Base-by-base conservation (phyloP, 2,888 invertebrate genomes). In the Catonia carolina region DNA sequence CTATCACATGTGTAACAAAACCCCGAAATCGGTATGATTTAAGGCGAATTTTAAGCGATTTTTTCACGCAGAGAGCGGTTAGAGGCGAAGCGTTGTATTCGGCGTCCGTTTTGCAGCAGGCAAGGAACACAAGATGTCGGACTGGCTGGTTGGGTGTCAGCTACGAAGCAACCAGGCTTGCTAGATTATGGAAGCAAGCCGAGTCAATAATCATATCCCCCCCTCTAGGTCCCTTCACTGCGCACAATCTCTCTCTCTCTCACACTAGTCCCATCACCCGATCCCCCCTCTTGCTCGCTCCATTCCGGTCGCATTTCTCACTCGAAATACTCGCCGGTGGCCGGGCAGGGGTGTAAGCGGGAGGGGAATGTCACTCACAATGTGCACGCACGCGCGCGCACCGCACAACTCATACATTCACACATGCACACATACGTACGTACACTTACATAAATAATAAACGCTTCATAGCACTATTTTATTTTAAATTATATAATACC, bases 161-260 rank as follows among this genome's bases (percentile, higher is more conserved):
- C 67, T 63, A 70, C 71, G 70, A 72, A 71, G 71, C 85, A 36
- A 50, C 53, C 55, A 45, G 52, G 48, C 57, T 39, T 45, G 58
- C 60, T 61, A 62, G 60, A 61, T 60, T 60, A 60, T 60, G 58
- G 60, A 60, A 57, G 45, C 59, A 56, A 59, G 57, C 60, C 58
- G 53, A 63, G 63, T 63, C 63, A 63, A 63, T 63, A 63, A 63
- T 63, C 63, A 63, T 63, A 56, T 86, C 82, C 85, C 85, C 79
- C 88, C 87, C 87, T 87, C 87, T 73, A 76, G 77, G 69, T 69
- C 69, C 69, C 45, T 45, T 45, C 45, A 45, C 45, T 45, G 45
- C 45, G 45, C 45, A 45, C 45, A 45, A 45, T 45, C 68, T 68
- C 69, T 69, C 67, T 61, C 65, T 36, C 47, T 48, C 55, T 27